Evolutionary conservation across 2,888 invertebrate species (phyloP), one percentile per base, ranked within the genome.

Genomic region (Macaria liturata): DNA sequence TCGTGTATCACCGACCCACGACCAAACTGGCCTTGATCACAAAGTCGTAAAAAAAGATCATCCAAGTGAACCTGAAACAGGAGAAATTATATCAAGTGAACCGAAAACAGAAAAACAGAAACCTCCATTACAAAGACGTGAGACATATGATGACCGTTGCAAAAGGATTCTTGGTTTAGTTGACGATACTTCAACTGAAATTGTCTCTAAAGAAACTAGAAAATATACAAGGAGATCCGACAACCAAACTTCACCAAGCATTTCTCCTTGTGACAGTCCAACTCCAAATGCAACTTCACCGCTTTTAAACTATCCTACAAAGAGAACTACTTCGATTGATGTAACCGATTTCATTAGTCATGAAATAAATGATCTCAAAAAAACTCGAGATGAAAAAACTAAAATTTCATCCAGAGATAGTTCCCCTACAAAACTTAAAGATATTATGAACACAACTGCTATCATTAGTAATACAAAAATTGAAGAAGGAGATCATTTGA

Each of bases 81-180:
- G 78, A 34, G 72, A 81, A 68, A 59, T 73, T 20, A 65, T 62
- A 54, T 51, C 59, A n/a, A 20, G 7, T 44, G 50, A 51, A 7
- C 43, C 46, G 32, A 71, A 71, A 46, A 63, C 78, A 5, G 76
- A 86, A 0, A 93, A 93, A 67, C 74, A 85, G 32, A 94, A 93
- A 66, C 93, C 94, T 43, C 93, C 94, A 1, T 78, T 94, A 40
- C 93, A 93, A 64, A 90, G 95, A 68, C 93, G 94, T 42, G 95
- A 95, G 80, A 95, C 95, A 1, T 95, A 95, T 64, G 95, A 95
- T 78, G 95, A 95, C 77, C 89, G 95, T 39, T 95, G 95, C 66
- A 92, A 94, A 42, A 93, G 95, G 72, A 95, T 95, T 68, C 86
- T 95, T 43, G 95, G 95, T 3, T 94, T 95, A 88, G 81, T 90